A percentile compares a stretch with the other conserved stretches of the same genome.
phyloP scores from a whole-genome alignment of 1,140 invertebrate species.

The Drosophila repletoides region DNA sequence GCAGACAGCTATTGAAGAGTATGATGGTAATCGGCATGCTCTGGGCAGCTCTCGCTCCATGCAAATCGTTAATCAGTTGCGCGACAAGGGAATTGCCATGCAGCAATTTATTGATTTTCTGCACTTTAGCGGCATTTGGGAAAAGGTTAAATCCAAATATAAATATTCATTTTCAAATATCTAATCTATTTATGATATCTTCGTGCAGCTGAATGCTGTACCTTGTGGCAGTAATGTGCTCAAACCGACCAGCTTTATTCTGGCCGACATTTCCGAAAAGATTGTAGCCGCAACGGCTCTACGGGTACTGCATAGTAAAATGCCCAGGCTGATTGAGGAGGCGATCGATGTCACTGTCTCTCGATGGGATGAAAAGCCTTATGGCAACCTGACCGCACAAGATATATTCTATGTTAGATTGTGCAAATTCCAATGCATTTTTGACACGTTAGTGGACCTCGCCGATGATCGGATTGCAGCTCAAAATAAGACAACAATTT shows the following conservation, averaged over 20 bases:
- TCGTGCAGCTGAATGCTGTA: conserved; percentile 82
- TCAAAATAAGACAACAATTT: conserved; percentile 81
- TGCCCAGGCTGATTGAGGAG: conserved; percentile 68
- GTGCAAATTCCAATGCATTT: conserved; percentile 84
- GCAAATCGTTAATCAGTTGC: conserved; percentile 91
- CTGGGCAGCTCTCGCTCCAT: conserved; percentile 88
- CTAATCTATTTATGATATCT: not conserved
- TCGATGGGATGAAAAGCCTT: conserved; percentile 82
- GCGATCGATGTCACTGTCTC: conserved; percentile 85
- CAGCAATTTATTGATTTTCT: conserved; percentile 90
- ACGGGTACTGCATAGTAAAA: conserved; percentile 56
- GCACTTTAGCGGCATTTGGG: conserved; percentile 89
- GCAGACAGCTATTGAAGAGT: conserved; percentile 82
- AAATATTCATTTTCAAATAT: not conserved
- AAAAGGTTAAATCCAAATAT: conserved; percentile 81
- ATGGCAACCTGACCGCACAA: conserved; percentile 85
- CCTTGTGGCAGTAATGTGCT: conserved; percentile 83
- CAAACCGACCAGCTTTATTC: conserved; percentile 86
- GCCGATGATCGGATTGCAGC: conserved; percentile 84
- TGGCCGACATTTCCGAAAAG: conserved; percentile 90
- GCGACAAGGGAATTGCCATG: conserved; percentile 92
- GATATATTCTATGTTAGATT: conserved; percentile 90
- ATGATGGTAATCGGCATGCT: conserved; percentile 59
- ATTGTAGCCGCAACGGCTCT: conserved; percentile 88
- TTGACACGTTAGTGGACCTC: conserved; percentile 84